Percentiles rank a stretch among this genome's conserved stretches.
These are phyloP conservation scores for Drosophila saltans DNA, from an alignment of 1,140 invertebrate genomes.

Conservation along the genomic window DNA sequence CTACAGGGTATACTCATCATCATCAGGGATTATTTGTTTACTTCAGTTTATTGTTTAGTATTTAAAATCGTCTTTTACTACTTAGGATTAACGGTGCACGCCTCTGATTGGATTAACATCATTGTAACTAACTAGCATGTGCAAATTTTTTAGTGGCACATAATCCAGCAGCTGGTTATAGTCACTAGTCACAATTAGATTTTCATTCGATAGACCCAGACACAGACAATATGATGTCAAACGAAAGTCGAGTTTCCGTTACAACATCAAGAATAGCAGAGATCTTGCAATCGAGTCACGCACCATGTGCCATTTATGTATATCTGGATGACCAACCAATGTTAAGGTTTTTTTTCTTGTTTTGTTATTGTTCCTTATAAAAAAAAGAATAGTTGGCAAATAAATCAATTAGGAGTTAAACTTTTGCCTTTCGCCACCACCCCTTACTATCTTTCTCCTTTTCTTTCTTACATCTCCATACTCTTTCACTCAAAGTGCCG, in stretches of 20 bases:
- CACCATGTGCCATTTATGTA: neutral
- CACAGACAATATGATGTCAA: neutral
- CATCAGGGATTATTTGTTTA: no score
- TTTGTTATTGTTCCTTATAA: neutral
- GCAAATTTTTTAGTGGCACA: neutral
- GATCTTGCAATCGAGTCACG: neutral
- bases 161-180: neutral
- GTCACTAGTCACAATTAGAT: neutral
- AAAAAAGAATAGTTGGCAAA: neutral
- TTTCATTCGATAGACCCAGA: neutral
- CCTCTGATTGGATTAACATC: neutral
- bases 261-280: neutral
- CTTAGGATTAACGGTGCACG: neutral
- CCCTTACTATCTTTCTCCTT: neutral
- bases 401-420: slow-evolving; percentile 8
- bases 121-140: no score
- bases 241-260: neutral
- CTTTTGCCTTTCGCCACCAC: neutral
- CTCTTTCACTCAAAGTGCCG: slow-evolving; percentile 53
- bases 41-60: neutral
- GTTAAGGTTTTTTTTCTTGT: no score
- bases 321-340: neutral
- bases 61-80: neutral
- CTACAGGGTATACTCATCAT: no score
- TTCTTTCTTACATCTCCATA: neutral